A percentile compares a stretch with the other conserved stretches of the same genome.
Conservation (phyloP, 2,797 vertebrate species). For the Clarias laeviceps region DNA sequence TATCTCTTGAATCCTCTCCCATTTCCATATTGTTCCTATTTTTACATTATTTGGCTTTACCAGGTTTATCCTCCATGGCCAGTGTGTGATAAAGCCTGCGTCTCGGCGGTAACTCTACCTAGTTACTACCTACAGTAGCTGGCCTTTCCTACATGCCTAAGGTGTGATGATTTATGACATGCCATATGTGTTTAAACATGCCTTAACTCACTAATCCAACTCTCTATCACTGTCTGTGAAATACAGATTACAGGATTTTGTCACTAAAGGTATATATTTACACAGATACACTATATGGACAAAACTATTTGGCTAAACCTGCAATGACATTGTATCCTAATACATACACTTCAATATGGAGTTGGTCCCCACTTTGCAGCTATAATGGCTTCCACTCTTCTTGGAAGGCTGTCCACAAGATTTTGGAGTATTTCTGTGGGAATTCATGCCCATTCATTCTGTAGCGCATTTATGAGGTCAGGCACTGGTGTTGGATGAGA, state of each 20-base stretch:
- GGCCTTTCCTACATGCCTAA: neutral
- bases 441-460: no score
- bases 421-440: no score
- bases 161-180: constrained; percentile 7
- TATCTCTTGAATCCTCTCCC: neutral
- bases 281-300: no score
- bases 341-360: no score
- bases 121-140: neutral
- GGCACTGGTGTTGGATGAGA: no score
- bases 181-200: neutral
- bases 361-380: no score
- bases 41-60: neutral
- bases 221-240: neutral
- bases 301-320: no score
- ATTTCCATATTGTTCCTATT: neutral
- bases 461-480: no score
- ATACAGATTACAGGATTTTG: neutral
- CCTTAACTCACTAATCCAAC: constrained; percentile 6
- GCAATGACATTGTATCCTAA: no score
- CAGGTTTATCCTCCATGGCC: neutral
- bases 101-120: neutral
- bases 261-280: neutral
- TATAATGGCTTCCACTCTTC: no score
- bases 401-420: no score
- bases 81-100: neutral